These are phyloP conservation scores for Discoglossus pictus DNA, from an alignment of 2,797 vertebrate species.

Conservation along the genomic window DNA sequence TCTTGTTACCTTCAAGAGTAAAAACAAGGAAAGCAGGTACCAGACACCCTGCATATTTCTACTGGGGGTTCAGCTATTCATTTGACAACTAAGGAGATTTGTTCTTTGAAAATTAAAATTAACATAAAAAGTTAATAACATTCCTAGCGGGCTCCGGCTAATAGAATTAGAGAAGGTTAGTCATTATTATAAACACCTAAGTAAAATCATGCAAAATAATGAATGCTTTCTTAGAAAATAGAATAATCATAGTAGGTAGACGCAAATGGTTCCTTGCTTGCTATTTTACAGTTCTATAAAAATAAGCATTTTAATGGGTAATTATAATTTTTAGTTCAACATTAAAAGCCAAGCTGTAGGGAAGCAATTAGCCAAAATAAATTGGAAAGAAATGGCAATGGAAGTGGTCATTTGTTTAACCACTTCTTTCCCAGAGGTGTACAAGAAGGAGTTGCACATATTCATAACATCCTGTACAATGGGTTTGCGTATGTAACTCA, in stretches of 20 bases:
- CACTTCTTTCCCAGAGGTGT: constrained; percentile 20
- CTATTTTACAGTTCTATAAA: constrained; percentile 46
- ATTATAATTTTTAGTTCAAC: constrained; percentile 47
- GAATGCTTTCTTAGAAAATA: constrained; percentile 49
- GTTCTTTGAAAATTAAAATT: constrained; percentile 55
- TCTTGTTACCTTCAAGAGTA: constrained; percentile 38
- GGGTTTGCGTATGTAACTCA: constrained; percentile 7
- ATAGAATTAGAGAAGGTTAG: constrained; percentile 52
- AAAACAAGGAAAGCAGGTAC: constrained; percentile 52
- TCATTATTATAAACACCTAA: constrained; percentile 52
- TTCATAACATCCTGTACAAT: constrained; percentile 24
- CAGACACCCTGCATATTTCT: constrained; percentile 25
- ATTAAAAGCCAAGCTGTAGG: constrained; percentile 44
- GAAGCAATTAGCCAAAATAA: constrained; percentile 45
- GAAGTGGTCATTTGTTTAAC: constrained; percentile 40
- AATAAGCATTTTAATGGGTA: constrained; percentile 52
- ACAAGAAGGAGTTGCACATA: background rate
- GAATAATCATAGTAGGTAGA: constrained; percentile 48
- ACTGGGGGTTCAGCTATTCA: constrained; percentile 52
- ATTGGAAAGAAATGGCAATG: constrained; percentile 34
- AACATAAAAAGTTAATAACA: constrained; percentile 61
- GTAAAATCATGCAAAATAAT: constrained; percentile 51
- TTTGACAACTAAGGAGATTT: constrained; percentile 56
- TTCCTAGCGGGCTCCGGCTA: constrained; percentile 57
- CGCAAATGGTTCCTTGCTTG: constrained; percentile 36